These are phyloP conservation scores for Seriola dumerili DNA, from an alignment of 2,113 vertebrate species.

Conservation along the genomic window DNA sequence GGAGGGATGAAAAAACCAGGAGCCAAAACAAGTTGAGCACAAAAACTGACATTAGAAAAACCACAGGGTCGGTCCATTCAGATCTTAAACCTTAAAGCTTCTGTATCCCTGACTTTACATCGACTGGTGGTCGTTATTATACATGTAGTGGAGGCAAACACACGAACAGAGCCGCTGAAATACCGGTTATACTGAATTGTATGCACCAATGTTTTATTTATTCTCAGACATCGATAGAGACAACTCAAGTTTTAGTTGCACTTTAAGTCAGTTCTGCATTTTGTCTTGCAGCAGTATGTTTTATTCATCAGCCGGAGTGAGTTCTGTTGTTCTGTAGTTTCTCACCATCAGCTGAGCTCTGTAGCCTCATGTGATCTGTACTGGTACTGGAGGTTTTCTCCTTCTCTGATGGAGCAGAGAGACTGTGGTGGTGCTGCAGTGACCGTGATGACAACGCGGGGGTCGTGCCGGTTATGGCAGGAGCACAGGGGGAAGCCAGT, in stretches of 20 bases:
- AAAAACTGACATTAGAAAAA: not conserved
- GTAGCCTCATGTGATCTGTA: not conserved
- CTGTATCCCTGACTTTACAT: not conserved
- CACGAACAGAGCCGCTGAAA: not conserved
- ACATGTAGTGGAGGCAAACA: conserved; percentile 26
- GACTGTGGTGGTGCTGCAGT: not conserved
- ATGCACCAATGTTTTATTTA: conserved; percentile 56
- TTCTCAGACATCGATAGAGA: conserved; percentile 1
- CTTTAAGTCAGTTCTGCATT: conserved; percentile 36
- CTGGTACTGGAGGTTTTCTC: not conserved
- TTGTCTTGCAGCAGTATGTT: conserved; percentile 56
- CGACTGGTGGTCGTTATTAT: conserved; percentile 33
- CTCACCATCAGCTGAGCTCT: not conserved
- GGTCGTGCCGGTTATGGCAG: not conserved
- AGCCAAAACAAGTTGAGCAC: not conserved
- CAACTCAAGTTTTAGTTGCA: conserved; percentile 26
- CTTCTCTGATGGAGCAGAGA: not conserved
- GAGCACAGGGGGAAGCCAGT: too few relatives aligned
- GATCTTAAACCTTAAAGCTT: not conserved
- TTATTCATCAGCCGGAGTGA: conserved; percentile 55
- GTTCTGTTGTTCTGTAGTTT: conserved; percentile 18
- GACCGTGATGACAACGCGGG: not conserved
- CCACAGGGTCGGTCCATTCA: not conserved
- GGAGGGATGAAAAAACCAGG: too few relatives aligned
- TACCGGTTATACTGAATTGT: not conserved